Conservation (phyloP, 2,113 vertebrate species). For the Engraulis encrasicolus region DNA sequence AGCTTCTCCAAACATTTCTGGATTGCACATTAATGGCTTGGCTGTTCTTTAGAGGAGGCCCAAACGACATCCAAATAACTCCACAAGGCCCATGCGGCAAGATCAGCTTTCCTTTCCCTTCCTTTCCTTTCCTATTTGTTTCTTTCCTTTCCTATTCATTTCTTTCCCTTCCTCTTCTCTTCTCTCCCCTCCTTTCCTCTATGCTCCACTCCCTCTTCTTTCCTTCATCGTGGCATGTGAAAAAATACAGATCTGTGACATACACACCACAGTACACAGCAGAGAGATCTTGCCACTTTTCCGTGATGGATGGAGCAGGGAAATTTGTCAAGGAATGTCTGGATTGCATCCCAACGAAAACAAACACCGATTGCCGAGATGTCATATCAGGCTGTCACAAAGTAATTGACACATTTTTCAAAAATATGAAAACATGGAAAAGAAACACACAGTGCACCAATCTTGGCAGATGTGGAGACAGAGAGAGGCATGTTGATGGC, state of each 20-base stretch:
- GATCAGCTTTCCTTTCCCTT: conserved; percentile 9
- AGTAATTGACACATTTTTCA: conserved; percentile 10
- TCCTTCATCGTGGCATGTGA: not conserved
- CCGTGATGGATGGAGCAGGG: not conserved
- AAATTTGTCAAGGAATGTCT: not conserved
- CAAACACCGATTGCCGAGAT: not conserved
- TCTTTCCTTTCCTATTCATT: too few relatives aligned
- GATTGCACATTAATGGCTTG: conserved; percentile 36
- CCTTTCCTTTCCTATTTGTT: too few relatives aligned
- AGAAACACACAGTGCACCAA: not conserved
- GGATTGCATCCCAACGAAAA: not conserved
- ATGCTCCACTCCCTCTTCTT: too few relatives aligned
- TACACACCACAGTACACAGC: not conserved
- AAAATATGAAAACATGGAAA: conserved; percentile 10
- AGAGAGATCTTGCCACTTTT: not conserved
- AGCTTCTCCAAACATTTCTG: conserved; percentile 27
- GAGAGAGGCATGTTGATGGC: not conserved
- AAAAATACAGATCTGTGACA: not conserved
- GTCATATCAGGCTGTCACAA: conserved; percentile 2
- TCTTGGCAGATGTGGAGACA: not conserved
- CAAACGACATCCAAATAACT: conserved; percentile 25
- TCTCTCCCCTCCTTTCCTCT: too few relatives aligned
- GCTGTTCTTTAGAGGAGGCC: conserved; percentile 34
- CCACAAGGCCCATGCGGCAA: conserved; percentile 8
- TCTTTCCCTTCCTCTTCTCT: too few relatives aligned